Conservation (phyloP, 2,888 invertebrate genomes). For the Apamea crenata region DNA sequence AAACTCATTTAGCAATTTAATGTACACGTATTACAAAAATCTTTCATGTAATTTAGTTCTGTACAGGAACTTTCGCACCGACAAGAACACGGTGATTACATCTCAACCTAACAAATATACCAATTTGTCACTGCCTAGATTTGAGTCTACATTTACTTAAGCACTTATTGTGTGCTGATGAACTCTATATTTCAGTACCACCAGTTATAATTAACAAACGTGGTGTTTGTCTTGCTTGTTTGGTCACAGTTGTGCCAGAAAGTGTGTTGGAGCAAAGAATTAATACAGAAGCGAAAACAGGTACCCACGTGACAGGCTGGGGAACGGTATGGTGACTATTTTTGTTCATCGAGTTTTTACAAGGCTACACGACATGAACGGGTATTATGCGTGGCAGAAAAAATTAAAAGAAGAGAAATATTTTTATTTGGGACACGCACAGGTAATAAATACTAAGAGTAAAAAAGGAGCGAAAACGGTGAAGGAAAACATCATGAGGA, state of each 20-base stretch:
- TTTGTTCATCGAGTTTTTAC: too few species aligned
- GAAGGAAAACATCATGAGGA: too few species aligned
- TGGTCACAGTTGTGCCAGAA: conserved; percentile 41
- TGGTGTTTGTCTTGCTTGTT: conserved; percentile 56
- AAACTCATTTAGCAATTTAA: not conserved
- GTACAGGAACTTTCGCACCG: not conserved
- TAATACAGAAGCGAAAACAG: not conserved
- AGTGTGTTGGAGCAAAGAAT: conserved; percentile 31
- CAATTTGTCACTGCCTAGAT: conserved; percentile 19
- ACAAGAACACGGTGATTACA: conserved; percentile 11
- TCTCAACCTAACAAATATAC: conserved; percentile 5
- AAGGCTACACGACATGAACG: too few species aligned
- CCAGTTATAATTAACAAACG: conserved; percentile 57
- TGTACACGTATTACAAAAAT: conserved; percentile 5
- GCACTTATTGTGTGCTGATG: conserved; percentile 28
- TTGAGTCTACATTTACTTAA: conserved; percentile 20
- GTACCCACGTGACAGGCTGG: not conserved
- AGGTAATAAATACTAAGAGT: too few species aligned
- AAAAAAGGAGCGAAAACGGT: too few species aligned
- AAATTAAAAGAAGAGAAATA: too few species aligned
- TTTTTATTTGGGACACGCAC: too few species aligned
- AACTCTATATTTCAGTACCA: conserved; percentile 46
- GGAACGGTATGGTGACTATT: not conserved
- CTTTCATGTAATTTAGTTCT: not conserved
- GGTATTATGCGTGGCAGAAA: too few species aligned